These are phyloP conservation scores for Ibidorhyncha struthersii DNA, from an alignment of 2,113 vertebrate genomes.

Conservation along the genomic window DNA sequence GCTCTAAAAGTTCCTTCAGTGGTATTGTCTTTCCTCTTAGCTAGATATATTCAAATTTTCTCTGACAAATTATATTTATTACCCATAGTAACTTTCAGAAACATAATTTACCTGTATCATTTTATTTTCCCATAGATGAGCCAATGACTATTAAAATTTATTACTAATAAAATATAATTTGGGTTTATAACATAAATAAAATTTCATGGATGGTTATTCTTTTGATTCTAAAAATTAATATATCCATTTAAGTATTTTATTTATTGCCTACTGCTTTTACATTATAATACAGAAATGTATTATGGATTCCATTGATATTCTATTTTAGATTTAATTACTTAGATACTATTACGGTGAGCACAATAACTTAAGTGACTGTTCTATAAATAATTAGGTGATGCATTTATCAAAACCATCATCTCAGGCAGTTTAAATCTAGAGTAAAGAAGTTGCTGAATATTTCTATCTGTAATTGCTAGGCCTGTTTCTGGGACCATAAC, in stretches of 20 bases:
- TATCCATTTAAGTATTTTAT: neutral
- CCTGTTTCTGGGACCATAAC: neutral
- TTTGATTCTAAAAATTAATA: conserved; percentile 15
- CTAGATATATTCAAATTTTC: neutral
- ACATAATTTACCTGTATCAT: neutral
- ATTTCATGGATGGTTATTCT: neutral
- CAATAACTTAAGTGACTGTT: neutral
- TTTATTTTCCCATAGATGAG: conserved; percentile 16
- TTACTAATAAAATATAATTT: neutral
- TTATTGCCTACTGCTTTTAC: neutral
- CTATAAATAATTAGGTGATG: neutral
- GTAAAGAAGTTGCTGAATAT: neutral
- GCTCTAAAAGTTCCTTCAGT: neutral
- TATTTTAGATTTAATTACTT: conserved; percentile 1
- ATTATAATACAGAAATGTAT: neutral
- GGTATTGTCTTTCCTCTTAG: neutral
- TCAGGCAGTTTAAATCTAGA: neutral
- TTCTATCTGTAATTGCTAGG: neutral
- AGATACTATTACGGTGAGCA: neutral
- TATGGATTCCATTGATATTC: neutral
- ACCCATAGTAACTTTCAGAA: neutral
- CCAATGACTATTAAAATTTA: neutral
- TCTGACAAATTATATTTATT: neutral
- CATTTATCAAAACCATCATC: neutral
- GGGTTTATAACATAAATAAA: conserved; percentile 37